Percentiles rank a stretch among this genome's conserved stretches.
Conservation (phyloP, 1,140 invertebrate species). For the Drosophila willistoni region DNA sequence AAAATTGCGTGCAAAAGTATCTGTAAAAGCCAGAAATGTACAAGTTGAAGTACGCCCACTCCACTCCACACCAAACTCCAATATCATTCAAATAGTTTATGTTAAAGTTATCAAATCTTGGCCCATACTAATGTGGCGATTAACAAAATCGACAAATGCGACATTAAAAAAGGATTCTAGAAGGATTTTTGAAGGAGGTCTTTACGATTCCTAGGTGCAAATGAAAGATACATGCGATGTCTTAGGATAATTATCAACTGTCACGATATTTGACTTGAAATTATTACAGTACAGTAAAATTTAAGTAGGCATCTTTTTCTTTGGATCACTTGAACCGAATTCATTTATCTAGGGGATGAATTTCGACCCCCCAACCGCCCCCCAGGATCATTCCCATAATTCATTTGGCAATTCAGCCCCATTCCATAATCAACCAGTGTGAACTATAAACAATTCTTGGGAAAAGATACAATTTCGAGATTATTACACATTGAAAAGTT, state of each 20-base stretch:
- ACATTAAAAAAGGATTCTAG: too few relatives aligned
- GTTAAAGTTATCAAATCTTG: background rate
- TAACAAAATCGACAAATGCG: too few relatives aligned
- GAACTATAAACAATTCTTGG: background rate
- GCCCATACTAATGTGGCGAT: background rate
- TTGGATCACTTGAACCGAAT: too few relatives aligned
- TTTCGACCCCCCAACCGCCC: background rate
- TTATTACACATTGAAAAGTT: constrained; percentile 17
- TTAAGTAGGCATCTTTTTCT: too few relatives aligned
- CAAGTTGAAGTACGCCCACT: constrained; percentile 19
- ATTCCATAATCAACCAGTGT: background rate
- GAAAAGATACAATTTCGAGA: constrained; percentile 5
- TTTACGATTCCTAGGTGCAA: too few relatives aligned
- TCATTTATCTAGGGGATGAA: too few relatives aligned
- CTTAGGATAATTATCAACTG: too few relatives aligned
- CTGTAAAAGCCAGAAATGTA: constrained; percentile 33
- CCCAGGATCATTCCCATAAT: constrained; percentile 2
- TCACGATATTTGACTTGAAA: too few relatives aligned
- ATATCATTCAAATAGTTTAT: background rate
- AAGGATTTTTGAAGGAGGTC: too few relatives aligned
- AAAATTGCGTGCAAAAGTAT: constrained; percentile 18
- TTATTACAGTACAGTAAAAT: too few relatives aligned
- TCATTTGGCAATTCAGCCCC: background rate
- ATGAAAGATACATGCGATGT: too few relatives aligned
- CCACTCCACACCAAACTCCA: background rate